Evolutionary conservation across 2,113 vertebrate genomes (phyloP).

Genomic region (Indicator maculatus): DNA sequence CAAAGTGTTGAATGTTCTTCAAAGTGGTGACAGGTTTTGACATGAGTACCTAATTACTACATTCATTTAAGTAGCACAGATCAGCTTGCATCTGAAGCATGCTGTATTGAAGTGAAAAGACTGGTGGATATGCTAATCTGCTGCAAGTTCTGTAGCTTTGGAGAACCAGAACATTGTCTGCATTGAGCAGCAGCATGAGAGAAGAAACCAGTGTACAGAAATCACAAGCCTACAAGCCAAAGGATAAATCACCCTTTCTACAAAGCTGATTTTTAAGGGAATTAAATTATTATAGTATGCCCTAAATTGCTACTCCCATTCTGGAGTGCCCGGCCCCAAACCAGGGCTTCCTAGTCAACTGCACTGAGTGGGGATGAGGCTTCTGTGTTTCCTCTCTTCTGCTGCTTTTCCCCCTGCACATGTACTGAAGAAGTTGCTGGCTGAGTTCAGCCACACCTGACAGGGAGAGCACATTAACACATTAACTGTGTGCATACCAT

Average conservation of each 20-base stretch:
- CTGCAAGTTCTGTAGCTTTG: not conserved
- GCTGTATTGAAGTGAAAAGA: not conserved
- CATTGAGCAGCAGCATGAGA: not conserved
- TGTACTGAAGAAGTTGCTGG: not conserved
- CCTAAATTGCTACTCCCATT: not conserved
- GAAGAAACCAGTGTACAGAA: not conserved
- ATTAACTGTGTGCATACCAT: rapidly evolving
- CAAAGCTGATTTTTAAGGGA: not conserved
- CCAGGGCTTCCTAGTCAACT: not conserved
- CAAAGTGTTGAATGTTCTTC: not conserved
- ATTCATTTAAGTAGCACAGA: not conserved
- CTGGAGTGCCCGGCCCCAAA: rapidly evolving
- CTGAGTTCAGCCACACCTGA: rapidly evolving
- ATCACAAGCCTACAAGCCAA: not conserved
- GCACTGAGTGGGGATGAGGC: not conserved
- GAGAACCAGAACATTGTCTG: not conserved
- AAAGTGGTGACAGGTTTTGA: not conserved
- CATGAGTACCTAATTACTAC: not conserved
- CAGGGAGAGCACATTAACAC: rapidly evolving
- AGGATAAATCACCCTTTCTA: not conserved
- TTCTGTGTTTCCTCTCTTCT: not conserved
- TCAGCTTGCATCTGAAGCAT: not conserved
- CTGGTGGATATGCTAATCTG: not conserved
- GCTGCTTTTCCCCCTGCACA: not conserved
- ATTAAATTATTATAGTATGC: too few species aligned